A percentile compares a stretch with the other conserved stretches of the same genome.
phyloP scores from a whole-genome alignment of 92 coral and sea anemone genomes.

The Blastomussa wellsi region DNA sequence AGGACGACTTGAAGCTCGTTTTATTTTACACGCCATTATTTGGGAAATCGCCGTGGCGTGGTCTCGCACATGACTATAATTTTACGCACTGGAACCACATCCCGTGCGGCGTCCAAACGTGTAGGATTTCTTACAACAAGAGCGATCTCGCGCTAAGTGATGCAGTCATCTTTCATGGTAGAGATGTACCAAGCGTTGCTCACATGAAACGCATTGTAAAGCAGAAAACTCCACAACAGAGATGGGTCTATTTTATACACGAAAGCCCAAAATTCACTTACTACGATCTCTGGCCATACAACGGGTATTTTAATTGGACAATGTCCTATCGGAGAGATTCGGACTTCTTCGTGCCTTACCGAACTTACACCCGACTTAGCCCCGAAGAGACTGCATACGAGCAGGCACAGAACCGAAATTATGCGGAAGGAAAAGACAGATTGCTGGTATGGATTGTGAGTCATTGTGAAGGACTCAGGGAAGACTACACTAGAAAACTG shows the following conservation, averaged over 20 bases:
- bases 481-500: constrained; percentile 61
- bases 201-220: constrained; percentile 47
- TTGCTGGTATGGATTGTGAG: constrained; percentile 83
- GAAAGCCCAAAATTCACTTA: constrained; percentile 76
- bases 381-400: constrained; percentile 30
- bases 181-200: constrained; percentile 68
- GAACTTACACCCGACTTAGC: constrained; percentile 47
- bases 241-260: constrained; percentile 84
- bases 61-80: constrained; percentile 62
- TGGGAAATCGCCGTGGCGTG: constrained; percentile 78
- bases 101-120: constrained; percentile 65
- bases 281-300: constrained; percentile 56
- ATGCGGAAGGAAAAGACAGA: constrained; percentile 76
- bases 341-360: constrained; percentile 89
- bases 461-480: constrained; percentile 73
- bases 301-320: constrained; percentile 91
- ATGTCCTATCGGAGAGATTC: constrained; percentile 91
- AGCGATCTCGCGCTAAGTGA: constrained; percentile 61
- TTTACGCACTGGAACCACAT: constrained; percentile 70
- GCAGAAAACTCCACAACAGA: constrained; percentile 54
- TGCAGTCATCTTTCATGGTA: constrained; percentile 87
- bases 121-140: constrained; percentile 75
- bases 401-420: constrained; percentile 29
- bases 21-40: constrained; percentile 82
- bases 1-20: constrained; percentile 50